Base-by-base conservation (phyloP, 1,140 invertebrate genomes). In the Bilobella aurantiaca region DNA sequence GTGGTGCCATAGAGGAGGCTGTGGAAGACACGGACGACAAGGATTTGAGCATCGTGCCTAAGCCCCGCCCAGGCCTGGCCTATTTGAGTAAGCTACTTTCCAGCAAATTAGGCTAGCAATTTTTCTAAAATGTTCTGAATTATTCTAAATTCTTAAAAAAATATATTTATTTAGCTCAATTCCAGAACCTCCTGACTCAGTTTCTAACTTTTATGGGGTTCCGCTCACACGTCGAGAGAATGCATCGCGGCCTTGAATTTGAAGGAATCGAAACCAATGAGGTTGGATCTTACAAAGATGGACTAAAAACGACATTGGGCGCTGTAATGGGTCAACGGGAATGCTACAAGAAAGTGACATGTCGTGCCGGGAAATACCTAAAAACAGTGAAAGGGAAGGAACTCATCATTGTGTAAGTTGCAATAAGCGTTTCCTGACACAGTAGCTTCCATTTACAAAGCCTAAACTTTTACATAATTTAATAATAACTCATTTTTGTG, bases 381-480 rank as follows among this genome's bases (percentile, higher is more conserved):
- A 46, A 64, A 23, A 25, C 23, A 23, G 32, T 73, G 21, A 68
- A 67, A 28, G 68, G 71, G 29, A 73, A 73, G 32, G 63, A 73
- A 0, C 5, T 70, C n/a, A 59, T 73, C 30, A 47, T 73, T 58
- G 66, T 67, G 71, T 73, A 70, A 69, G 71, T 62, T n/a, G n/a
- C n/a, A n/a, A n/a, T n/a, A n/a, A n/a, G n/a, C n/a, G n/a, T n/a
- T n/a, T n/a, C n/a, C n/a, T n/a, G n/a, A n/a, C n/a, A n/a, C n/a
- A n/a, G n/a, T n/a, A n/a, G n/a, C n/a, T n/a, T n/a, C n/a, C n/a
- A n/a, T n/a, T n/a, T n/a, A n/a, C n/a, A n/a, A n/a, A n/a, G n/a
- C n/a, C n/a, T n/a, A n/a, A n/a, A n/a, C n/a, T n/a, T n/a, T n/a
- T n/a, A n/a, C n/a, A n/a, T n/a, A n/a, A n/a, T n/a, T n/a, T n/a